A percentile compares a stretch with the other conserved stretches of the same genome.
Evolutionary conservation across 1,140 invertebrate species (phyloP).

Genomic region (Idris sp.): DNA sequence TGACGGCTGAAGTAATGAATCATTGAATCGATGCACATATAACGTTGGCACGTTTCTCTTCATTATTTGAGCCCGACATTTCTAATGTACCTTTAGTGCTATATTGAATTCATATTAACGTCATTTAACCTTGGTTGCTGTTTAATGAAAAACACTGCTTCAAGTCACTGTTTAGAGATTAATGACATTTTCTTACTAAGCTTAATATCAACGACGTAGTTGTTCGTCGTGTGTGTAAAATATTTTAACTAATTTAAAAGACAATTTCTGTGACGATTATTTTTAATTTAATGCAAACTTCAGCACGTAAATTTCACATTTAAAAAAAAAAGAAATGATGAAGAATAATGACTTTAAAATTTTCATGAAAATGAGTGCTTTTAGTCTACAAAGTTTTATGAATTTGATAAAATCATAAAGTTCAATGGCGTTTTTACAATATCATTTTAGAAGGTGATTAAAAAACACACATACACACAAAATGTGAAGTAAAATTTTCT

Average conservation of each 20-base stretch:
- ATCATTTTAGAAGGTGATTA: too few relatives aligned
- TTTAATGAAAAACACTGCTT: slow-evolving; percentile 23
- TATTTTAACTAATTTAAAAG: slow-evolving; percentile 22
- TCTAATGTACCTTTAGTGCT: slow-evolving; percentile 17
- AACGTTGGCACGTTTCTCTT: slow-evolving; percentile 27
- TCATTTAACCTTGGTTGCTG: slow-evolving; percentile 21
- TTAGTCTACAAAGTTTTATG: too few relatives aligned
- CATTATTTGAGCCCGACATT: slow-evolving; percentile 33
- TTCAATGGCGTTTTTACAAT: too few relatives aligned
- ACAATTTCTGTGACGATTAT: slow-evolving; percentile 12
- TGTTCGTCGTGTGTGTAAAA: slow-evolving; percentile 4
- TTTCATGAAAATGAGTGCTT: too few relatives aligned
- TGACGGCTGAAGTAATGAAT: slow-evolving; percentile 35
- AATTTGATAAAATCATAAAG: too few relatives aligned
- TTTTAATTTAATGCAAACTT: slow-evolving; percentile 8
- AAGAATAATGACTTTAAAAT: too few relatives aligned
- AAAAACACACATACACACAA: too few relatives aligned
- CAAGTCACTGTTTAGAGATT: slow-evolving; percentile 13
- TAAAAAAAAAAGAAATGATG: neutral
- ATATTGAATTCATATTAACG: slow-evolving; percentile 41
- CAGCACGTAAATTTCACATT: slow-evolving; percentile 1
- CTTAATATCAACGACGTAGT: slow-evolving; percentile 7
- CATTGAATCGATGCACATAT: slow-evolving; percentile 44
- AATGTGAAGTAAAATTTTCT: too few relatives aligned
- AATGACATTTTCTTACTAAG: slow-evolving; percentile 20